Evolutionary conservation across 2,113 vertebrate genomes (phyloP).

Genomic region (Atractosteus spatula): DNA sequence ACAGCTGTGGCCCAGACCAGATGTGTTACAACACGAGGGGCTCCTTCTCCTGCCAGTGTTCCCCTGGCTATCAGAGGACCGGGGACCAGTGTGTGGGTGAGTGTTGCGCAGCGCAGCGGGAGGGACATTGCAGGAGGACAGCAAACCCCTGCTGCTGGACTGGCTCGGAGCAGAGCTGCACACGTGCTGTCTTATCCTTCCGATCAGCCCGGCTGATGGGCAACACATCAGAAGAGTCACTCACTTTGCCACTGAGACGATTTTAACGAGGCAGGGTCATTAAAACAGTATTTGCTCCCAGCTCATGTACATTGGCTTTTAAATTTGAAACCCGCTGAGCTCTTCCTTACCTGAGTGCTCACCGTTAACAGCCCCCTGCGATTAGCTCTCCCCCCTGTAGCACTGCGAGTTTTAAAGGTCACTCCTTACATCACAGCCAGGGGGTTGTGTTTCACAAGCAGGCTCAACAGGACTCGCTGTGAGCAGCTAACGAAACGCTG

Average conservation of each 20-base stretch:
- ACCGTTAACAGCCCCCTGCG: no score
- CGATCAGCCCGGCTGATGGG: no score
- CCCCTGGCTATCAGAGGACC: conserved; percentile 78
- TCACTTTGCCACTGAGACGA: no score
- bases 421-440: no score
- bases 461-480: neutral
- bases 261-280: no score
- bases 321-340: no score
- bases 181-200: neutral
- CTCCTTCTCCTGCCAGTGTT: conserved; percentile 86
- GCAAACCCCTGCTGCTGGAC: neutral
- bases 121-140: no score
- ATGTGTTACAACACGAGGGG: conserved; percentile 87
- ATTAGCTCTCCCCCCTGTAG: no score
- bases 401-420: neutral
- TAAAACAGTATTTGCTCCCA: no score
- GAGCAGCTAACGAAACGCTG: neutral
- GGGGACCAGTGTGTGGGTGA: conserved; percentile 89
- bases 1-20: conserved; percentile 83
- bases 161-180: neutral
- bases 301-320: no score
- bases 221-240: no score
- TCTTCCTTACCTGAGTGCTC: no score
- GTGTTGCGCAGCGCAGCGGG: conserved; percentile 33
- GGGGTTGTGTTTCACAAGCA: neutral